Conservation (phyloP, 1,140 invertebrate species). For the Cyphomyrmex costatus region DNA sequence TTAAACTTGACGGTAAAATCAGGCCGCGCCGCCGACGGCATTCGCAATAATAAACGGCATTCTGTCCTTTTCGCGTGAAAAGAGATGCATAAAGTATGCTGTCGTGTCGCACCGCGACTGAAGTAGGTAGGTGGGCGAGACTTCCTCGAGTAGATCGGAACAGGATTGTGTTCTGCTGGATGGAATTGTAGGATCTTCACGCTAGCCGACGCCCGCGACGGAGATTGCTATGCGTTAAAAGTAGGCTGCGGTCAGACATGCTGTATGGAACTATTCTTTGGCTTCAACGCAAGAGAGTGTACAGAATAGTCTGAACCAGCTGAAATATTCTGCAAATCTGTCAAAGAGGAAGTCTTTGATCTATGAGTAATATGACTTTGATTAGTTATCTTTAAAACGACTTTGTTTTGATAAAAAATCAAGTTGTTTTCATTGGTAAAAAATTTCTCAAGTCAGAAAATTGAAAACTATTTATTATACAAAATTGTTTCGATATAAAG, state of each 20-base stretch:
- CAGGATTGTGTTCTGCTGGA: conserved; percentile 59
- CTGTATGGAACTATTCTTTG: conserved; percentile 16
- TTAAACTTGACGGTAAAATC: conserved; percentile 73
- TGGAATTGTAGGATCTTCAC: conserved; percentile 60
- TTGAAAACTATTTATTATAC: neutral
- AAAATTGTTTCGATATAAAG: neutral
- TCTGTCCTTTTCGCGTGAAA: neutral
- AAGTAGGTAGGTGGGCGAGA: neutral
- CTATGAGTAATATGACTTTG: neutral
- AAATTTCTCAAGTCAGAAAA: neutral
- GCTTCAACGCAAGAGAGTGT: neutral
- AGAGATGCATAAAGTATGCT: neutral
- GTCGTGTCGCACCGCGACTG: neutral
- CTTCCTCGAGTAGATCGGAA: neutral
- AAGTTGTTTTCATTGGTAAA: neutral
- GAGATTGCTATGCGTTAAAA: conserved; percentile 52
- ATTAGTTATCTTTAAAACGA: neutral
- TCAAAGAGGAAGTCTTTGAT: neutral
- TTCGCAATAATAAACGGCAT: conserved; percentile 67
- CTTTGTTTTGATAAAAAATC: neutral
- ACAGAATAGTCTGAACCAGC: neutral
- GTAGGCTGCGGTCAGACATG: conserved; percentile 43
- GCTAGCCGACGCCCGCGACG: conserved; percentile 52
- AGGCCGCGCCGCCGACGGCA: conserved; percentile 63
- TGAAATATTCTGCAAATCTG: neutral